Evolutionary conservation across 2,113 vertebrate species (phyloP).

Genomic region (Acrocephalus arundinaceus): DNA sequence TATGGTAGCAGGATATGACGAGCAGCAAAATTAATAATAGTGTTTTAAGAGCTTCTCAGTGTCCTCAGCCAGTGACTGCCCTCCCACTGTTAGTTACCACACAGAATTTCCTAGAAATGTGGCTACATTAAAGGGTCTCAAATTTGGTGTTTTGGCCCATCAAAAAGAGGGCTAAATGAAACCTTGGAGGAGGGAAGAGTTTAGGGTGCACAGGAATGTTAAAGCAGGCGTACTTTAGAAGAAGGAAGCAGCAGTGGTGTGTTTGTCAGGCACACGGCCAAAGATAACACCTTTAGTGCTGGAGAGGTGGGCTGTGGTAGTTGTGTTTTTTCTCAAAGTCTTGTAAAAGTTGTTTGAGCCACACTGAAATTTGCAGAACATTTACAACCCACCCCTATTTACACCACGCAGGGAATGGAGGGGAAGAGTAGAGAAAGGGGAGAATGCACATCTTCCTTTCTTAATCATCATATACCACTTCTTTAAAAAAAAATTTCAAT

Average conservation of each 20-base stretch:
- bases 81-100: not conserved
- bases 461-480: not conserved
- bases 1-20: not conserved
- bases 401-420: not conserved
- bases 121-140: not conserved
- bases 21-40: not conserved
- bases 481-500: not conserved
- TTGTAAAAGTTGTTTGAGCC: not conserved
- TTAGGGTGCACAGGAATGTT: accelerated
- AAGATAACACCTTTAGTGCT: not conserved
- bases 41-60: not conserved
- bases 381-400: not conserved
- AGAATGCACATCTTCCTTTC: not conserved
- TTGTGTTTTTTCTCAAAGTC: not conserved
- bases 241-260: not conserved
- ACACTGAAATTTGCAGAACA: not conserved
- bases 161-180: not conserved
- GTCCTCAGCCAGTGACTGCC: not conserved
- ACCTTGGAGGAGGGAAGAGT: not conserved
- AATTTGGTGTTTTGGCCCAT: not conserved
- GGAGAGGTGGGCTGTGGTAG: not conserved
- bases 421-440: not conserved
- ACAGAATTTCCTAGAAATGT: not conserved
- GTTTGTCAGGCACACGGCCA: not conserved
- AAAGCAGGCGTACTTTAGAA: accelerated